phyloP scores from a whole-genome alignment of 2,888 invertebrate genomes.

The Bibio marci region DNA sequence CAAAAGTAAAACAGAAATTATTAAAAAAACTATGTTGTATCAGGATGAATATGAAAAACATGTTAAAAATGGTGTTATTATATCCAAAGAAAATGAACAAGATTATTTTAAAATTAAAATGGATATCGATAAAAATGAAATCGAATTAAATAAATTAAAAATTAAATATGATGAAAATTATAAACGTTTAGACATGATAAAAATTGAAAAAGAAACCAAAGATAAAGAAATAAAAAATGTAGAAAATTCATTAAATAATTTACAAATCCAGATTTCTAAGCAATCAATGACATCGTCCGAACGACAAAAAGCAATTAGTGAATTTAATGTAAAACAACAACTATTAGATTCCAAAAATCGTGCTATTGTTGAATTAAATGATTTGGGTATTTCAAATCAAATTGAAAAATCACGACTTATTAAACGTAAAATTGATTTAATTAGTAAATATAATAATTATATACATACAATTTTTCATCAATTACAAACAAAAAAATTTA shows the following conservation, averaged over 20 bases:
- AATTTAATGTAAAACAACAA: constrained; percentile 12
- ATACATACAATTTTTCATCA: constrained; percentile 6
- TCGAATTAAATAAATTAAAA: constrained; percentile 4
- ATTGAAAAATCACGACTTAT: constrained; percentile 9
- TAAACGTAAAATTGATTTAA: constrained; percentile 6
- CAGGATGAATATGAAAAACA: background rate
- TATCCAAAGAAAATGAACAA: background rate
- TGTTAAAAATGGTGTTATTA: background rate
- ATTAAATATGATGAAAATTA: background rate
- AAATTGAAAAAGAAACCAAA: too few species aligned
- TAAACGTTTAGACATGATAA: constrained; percentile 10
- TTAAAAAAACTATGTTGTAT: too few species aligned
- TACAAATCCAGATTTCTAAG: background rate
- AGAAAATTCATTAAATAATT: too few species aligned
- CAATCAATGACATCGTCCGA: constrained; percentile 13
- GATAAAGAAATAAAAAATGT: too few species aligned
- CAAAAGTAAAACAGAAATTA: constrained; percentile 2
- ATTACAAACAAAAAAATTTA: too few species aligned
- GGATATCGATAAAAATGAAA: background rate
- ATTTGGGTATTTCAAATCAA: constrained; percentile 8
- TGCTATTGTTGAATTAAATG: constrained; percentile 6
- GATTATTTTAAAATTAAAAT: background rate
- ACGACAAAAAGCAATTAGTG: constrained; percentile 15
- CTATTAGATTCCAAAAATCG: constrained; percentile 6
- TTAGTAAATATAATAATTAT: constrained; percentile 8